Evolutionary conservation across 2,888 invertebrate genomes (phyloP), one percentile per base, ranked within the genome.

Genomic region (Drosophila birchii): DNA sequence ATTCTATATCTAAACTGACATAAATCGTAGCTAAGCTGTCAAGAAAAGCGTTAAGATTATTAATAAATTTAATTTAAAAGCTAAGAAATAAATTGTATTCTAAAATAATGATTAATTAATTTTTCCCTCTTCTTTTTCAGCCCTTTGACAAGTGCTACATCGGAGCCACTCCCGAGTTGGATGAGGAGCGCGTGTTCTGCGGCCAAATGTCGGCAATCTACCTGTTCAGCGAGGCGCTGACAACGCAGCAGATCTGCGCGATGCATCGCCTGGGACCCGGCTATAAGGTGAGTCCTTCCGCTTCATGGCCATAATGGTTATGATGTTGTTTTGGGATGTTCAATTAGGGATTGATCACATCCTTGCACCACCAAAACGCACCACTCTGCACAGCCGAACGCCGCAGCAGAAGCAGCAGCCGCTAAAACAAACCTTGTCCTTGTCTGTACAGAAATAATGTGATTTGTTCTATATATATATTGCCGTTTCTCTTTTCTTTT

Each of bases 121-220:
- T 29, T 12, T 18, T 1, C 34, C 12, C 26, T 12, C 0, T 38
- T 16, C 5, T 49, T 55, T 55, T 54, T 12, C 93, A 99, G 98
- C 98, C 98, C 64, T 99, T 99, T 94, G 99, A 99, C 94, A 99
- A 99, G 93, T 99, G 99, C 93, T 99, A 98, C 93, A 98, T 99
- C 91, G 99, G 99, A 69, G 98, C 98, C 69, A 98, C 98, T 57
- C 98, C 98, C 2, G 99, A 99, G 93, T 93, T 98, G 91, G 98
- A 98, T 91, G 98, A 98, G 91, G 98, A 99, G 92, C 95, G 98
- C 75, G 98, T 99, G 81, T 99, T 99, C 94, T 99, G 99, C 93
- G 99, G 99, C 41, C 99, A 99, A 94, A 98, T 99, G 98, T 98
- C 98, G 29, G 98, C 99, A 60, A 97, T 99, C 91, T 99, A 99